phyloP scores from a whole-genome alignment of 2,113 vertebrate genomes.

The Macrotis lagotis region DNA sequence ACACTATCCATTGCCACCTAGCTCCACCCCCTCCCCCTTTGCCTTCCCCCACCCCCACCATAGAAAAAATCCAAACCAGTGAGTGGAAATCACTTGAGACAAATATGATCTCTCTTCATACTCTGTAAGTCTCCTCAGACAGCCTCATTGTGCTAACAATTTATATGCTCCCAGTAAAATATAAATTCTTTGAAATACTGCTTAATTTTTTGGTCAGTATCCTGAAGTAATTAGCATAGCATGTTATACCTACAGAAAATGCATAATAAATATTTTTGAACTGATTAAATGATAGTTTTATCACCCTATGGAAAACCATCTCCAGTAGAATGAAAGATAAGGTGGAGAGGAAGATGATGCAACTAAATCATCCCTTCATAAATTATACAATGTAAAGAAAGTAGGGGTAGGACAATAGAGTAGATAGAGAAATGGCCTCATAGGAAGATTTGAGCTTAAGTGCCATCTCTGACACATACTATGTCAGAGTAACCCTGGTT shows the following conservation, averaged over 20 bases:
- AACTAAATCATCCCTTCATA: not conserved
- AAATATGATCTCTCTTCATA: not conserved
- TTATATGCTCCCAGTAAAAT: not conserved
- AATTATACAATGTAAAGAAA: not conserved
- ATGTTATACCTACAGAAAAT: not conserved
- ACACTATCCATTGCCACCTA: no score
- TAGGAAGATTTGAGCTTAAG: not conserved
- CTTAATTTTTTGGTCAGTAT: not conserved
- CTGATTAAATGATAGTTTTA: not conserved
- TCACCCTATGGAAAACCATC: not conserved
- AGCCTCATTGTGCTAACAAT: not conserved
- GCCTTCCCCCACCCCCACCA: no score
- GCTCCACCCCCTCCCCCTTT: no score
- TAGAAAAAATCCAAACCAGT: not conserved
- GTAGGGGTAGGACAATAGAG: not conserved
- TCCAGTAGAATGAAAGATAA: not conserved
- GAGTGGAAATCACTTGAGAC: not conserved
- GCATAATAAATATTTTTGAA: not conserved
- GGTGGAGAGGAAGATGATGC: not conserved
- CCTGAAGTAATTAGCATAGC: not conserved
- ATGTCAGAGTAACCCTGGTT: no score
- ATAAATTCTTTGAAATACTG: not conserved
- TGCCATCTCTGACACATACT: not conserved
- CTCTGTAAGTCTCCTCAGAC: not conserved
- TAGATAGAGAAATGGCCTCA: not conserved